These are phyloP conservation scores for Leptopilina myrica DNA, from an alignment of 2,888 invertebrate species.

Conservation along the genomic window DNA sequence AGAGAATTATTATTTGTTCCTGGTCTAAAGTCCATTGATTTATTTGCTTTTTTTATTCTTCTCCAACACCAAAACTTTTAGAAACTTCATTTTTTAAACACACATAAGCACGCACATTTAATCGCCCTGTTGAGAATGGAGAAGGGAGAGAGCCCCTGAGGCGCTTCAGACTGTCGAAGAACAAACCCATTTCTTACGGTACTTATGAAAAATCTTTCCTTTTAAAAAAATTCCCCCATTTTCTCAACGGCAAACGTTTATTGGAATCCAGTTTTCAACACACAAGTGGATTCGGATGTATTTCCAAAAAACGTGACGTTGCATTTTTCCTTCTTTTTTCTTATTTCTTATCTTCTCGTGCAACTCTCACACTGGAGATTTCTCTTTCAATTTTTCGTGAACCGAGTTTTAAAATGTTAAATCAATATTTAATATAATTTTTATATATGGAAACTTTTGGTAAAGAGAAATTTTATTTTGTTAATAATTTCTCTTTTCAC, in stretches of 20 bases:
- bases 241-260: not conserved
- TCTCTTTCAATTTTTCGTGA: not conserved
- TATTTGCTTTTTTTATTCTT: not conserved
- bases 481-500: too few relatives aligned
- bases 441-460: too few relatives aligned
- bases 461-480: too few relatives aligned
- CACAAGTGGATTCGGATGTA: not conserved
- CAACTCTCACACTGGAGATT: not conserved
- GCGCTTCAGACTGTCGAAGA: not conserved
- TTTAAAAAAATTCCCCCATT: not conserved
- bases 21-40: constrained; percentile 25
- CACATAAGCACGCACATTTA: too few relatives aligned
- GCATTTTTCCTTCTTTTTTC: not conserved
- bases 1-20: constrained; percentile 16
- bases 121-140: not conserved
- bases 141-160: constrained; percentile 17
- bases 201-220: not conserved
- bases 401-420: too few relatives aligned
- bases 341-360: not conserved
- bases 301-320: not conserved
- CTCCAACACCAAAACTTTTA: constrained; percentile 20
- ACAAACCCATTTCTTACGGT: not conserved
- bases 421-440: too few relatives aligned
- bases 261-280: not conserved
- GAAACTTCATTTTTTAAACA: not conserved